Percentiles rank a stretch among this genome's conserved stretches.
phyloP scores from a whole-genome alignment of 2,888 invertebrate genomes.

The Ornithoptera priamus region DNA sequence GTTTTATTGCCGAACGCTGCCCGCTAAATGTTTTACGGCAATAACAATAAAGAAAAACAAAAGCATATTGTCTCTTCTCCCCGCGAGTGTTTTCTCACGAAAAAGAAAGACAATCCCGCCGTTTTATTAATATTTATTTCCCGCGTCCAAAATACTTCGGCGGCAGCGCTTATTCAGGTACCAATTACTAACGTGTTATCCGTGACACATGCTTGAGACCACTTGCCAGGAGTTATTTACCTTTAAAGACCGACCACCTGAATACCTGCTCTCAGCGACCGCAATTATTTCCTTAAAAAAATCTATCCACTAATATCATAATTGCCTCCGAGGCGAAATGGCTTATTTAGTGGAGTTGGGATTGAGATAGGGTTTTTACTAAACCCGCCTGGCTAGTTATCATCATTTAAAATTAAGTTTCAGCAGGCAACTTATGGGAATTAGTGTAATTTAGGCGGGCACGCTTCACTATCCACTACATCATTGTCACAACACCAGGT shows the following conservation, averaged over 20 bases:
- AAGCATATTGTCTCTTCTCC: constrained; percentile 71
- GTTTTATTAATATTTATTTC: constrained; percentile 76
- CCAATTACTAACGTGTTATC: constrained; percentile 54
- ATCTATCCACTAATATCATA: no score
- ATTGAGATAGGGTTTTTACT: no score
- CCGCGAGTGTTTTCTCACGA: constrained; percentile 64
- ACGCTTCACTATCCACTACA: no score
- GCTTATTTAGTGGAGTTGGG: no score
- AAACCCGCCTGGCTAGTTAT: no score
- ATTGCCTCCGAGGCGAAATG: no score
- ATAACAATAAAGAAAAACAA: constrained; percentile 79
- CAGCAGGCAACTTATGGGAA: no score
- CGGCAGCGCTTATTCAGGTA: constrained; percentile 55
- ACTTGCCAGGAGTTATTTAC: constrained; percentile 27
- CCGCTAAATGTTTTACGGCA: constrained; percentile 77
- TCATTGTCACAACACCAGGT: no score
- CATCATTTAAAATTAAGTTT: no score
- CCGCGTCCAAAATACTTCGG: constrained; percentile 64
- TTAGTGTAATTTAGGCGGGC: no score
- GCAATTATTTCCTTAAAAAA: constrained; percentile 3
- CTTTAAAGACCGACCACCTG: constrained; percentile 31
- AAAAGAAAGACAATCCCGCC: constrained; percentile 65
- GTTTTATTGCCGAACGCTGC: constrained; percentile 69
- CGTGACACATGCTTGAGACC: constrained; percentile 32
- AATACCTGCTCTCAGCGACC: constrained; percentile 10